Evolutionary conservation across 2,888 invertebrate species (phyloP).

Genomic region (Polydrusus tereticollis): DNA sequence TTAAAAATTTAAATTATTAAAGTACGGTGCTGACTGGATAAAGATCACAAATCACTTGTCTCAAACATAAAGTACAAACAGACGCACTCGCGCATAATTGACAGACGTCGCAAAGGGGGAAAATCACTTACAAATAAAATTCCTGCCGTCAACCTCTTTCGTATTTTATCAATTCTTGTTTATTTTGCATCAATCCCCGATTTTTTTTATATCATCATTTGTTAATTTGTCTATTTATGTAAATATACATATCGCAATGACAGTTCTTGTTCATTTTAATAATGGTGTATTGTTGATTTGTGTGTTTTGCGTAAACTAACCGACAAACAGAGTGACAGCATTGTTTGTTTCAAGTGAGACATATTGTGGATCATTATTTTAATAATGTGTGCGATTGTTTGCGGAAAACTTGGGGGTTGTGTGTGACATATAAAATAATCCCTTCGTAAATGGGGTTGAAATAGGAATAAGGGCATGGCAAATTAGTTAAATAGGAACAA

Average conservation of each 20-base stretch:
- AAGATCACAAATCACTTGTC: slow-evolving; percentile 18
- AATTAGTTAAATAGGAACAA: too few relatives aligned
- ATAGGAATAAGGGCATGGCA: not conserved
- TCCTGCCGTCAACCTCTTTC: slow-evolving; percentile 10
- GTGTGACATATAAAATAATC: not conserved
- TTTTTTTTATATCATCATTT: not conserved
- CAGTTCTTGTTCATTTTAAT: slow-evolving; percentile 35
- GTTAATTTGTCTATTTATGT: slow-evolving; percentile 15
- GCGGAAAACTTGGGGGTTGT: not conserved
- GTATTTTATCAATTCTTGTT: slow-evolving; percentile 10
- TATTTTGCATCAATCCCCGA: slow-evolving; percentile 7
- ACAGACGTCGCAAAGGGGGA: slow-evolving; percentile 27
- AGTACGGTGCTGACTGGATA: not conserved
- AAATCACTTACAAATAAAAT: slow-evolving; percentile 20
- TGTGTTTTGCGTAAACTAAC: slow-evolving; percentile 30
- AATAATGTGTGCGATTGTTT: slow-evolving; percentile 6
- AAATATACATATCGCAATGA: slow-evolving; percentile 30
- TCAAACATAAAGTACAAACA: slow-evolving; percentile 7
- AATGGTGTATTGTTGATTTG: slow-evolving; percentile 25
- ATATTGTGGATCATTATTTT: slow-evolving; percentile 23
- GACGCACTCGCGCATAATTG: slow-evolving; percentile 28
- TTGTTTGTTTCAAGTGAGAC: slow-evolving; percentile 21
- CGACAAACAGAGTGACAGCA: slow-evolving; percentile 27
- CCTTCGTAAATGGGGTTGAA: not conserved
- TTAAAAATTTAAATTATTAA: not conserved